Evolutionary conservation across 2,113 vertebrate genomes (phyloP), one percentile per base, ranked within the genome.

Genomic region (Stercorarius parasiticus): DNA sequence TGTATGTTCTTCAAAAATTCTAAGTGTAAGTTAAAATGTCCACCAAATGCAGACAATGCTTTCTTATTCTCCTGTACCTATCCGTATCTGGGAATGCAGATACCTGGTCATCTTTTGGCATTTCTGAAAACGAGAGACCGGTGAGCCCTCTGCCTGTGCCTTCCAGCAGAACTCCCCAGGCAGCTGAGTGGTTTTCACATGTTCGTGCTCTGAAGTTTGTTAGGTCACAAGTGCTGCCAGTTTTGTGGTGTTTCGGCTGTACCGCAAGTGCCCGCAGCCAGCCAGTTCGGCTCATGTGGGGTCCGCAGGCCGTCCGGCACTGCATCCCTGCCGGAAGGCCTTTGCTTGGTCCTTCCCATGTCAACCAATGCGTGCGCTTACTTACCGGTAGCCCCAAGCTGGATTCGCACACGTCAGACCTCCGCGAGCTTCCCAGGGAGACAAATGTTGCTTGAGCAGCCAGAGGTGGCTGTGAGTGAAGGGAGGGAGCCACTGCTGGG

Each of bases 241-340:
- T 36, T 45, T 45, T 32, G 49, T 3, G 1, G 64, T 32, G 17
- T 23, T 65, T 25, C 29, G 22, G 43, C 29, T 0, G 0, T 17
- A 4, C 8, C 2, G 21, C 0, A 3, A n/a, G 59, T 0, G 4
- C 25, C 55, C 2, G 1, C 32, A 40, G 64, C 50, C 49, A 36
- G n/a, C 23, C 0, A 3, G 5, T 36, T 23, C 1, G 3, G 13
- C 59, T 61, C 2, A 1, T 1, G 1, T 10, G 0, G 2, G 2
- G 10, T 70, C 40, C 55, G n/a, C 26, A 9, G 45, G 52, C 47
- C 3, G 0, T 3, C 32, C 3, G 7, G 47, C 7, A 2, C n/a
- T 8, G 38, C 55, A 36, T 34, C 72, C 29, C 47, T 45, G 36
- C 42, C 38, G 21, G 19, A 3, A 3, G 13, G 32, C 1, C 0